Evolutionary conservation across 2,113 vertebrate genomes (phyloP).

Genomic region (Psammodynastes pulverulentus): DNA sequence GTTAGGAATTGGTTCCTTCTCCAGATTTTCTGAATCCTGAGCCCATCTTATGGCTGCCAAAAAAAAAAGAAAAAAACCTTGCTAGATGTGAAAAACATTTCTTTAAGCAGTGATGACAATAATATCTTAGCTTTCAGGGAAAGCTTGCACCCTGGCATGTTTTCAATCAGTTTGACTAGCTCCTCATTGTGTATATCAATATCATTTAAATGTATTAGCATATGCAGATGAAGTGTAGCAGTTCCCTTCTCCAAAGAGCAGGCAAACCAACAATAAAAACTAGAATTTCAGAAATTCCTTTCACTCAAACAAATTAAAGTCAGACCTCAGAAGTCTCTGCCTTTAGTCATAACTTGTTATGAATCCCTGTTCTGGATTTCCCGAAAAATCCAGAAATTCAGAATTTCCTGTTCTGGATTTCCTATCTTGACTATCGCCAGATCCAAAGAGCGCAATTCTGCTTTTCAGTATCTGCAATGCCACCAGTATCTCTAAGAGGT

Average conservation of each 20-base stretch:
- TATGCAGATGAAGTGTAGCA: neutral
- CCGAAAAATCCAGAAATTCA: slow-evolving; percentile 60
- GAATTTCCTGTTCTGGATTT: slow-evolving; percentile 68
- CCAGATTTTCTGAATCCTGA: neutral
- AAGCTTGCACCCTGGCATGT: neutral
- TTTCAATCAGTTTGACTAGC: neutral
- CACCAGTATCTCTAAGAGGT: neutral
- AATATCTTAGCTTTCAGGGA: neutral
- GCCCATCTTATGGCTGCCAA: neutral
- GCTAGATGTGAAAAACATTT: neutral
- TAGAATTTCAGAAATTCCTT: neutral
- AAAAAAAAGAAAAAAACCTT: neutral
- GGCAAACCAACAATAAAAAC: neutral
- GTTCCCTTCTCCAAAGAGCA: neutral
- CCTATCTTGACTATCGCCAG: slow-evolving; percentile 32
- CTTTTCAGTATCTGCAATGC: neutral
- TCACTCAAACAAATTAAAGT: neutral
- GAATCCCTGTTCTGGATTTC: slow-evolving; percentile 76
- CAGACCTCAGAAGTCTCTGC: slow-evolving; percentile 61
- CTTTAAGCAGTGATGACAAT: slow-evolving; percentile 5
- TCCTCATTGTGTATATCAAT: neutral
- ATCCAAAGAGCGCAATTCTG: neutral
- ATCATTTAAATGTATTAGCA: slow-evolving; percentile 7
- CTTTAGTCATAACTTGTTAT: slow-evolving; percentile 61
- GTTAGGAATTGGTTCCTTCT: neutral